These are phyloP conservation scores for Eubasilissa regina DNA, from an alignment of 1,140 invertebrate species.

Conservation along the genomic window DNA sequence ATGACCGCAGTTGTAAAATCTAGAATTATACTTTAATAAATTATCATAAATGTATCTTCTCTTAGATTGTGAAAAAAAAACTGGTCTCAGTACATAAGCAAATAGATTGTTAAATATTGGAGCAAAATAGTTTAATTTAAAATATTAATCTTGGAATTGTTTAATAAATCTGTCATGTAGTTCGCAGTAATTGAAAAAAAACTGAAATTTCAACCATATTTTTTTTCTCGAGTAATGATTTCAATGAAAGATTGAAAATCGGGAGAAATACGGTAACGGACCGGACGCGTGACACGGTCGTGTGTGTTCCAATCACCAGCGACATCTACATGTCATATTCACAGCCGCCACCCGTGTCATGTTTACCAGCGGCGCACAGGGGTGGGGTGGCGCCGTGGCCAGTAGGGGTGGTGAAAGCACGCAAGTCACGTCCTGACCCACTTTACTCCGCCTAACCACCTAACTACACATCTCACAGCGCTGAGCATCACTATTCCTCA, in stretches of 20 bases:
- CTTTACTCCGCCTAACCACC: slow-evolving; percentile 2
- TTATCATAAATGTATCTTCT: too few relatives aligned
- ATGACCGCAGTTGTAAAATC: too few relatives aligned
- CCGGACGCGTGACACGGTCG: neutral
- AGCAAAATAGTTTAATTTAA: too few relatives aligned
- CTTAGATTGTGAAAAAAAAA: too few relatives aligned
- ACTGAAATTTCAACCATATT: too few relatives aligned
- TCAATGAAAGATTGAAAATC: neutral
- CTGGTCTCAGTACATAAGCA: too few relatives aligned
- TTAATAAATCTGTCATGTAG: too few relatives aligned
- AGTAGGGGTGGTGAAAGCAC: neutral
- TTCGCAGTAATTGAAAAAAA: too few relatives aligned
- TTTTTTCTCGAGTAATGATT: neutral
- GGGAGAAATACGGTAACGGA: neutral
- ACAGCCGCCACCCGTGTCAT: slow-evolving; percentile 5
- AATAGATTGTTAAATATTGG: too few relatives aligned
- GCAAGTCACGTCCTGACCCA: slow-evolving; percentile 43
- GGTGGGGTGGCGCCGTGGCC: neutral
- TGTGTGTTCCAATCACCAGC: slow-evolving; percentile 5
- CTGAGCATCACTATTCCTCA: slow-evolving; percentile 6
- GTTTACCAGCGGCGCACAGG: neutral
- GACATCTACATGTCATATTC: slow-evolving; percentile 22
- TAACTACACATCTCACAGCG: slow-evolving; percentile 32
- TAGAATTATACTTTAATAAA: too few relatives aligned
- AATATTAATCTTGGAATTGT: too few relatives aligned